Conservation (phyloP, 2,888 invertebrate species). For the Lasioglossum pauxillum region DNA sequence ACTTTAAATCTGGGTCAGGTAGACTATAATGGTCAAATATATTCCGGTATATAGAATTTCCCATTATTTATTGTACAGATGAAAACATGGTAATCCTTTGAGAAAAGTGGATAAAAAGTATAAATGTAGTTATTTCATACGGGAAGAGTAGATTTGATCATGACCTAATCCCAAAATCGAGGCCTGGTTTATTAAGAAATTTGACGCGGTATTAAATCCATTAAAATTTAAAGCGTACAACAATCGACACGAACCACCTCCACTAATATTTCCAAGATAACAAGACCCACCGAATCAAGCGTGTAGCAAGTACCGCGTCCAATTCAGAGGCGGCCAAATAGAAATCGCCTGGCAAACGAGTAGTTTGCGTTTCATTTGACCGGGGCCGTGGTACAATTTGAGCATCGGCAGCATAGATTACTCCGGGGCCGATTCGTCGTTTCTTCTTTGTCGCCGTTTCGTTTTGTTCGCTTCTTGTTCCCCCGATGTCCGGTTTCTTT, state of each 20-base stretch:
- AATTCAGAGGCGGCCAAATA: neutral
- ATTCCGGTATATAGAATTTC: neutral
- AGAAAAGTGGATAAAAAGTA: neutral
- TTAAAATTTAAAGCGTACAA: neutral
- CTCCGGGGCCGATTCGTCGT: neutral
- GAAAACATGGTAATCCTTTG: neutral
- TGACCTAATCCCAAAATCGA: neutral
- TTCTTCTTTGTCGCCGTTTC: constrained; percentile 1
- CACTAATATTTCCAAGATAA: neutral
- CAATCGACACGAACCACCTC: neutral
- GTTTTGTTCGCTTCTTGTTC: neutral
- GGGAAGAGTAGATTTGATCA: too few relatives aligned
- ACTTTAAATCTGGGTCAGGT: neutral
- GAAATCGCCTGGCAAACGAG: neutral
- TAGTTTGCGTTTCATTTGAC: neutral
- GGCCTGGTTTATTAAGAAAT: neutral
- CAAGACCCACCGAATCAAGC: neutral
- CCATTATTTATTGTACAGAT: neutral
- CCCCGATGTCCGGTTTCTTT: neutral
- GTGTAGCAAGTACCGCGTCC: neutral
- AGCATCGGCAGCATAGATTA: neutral
- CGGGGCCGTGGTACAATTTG: neutral
- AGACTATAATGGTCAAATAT: neutral
- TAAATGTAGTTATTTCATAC: neutral
- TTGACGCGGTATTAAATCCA: too few relatives aligned